A percentile compares a stretch with the other conserved stretches of the same genome.
Evolutionary conservation across 1,140 invertebrate genomes (phyloP).

Genomic region (Trachymyrmex septentrionalis): DNA sequence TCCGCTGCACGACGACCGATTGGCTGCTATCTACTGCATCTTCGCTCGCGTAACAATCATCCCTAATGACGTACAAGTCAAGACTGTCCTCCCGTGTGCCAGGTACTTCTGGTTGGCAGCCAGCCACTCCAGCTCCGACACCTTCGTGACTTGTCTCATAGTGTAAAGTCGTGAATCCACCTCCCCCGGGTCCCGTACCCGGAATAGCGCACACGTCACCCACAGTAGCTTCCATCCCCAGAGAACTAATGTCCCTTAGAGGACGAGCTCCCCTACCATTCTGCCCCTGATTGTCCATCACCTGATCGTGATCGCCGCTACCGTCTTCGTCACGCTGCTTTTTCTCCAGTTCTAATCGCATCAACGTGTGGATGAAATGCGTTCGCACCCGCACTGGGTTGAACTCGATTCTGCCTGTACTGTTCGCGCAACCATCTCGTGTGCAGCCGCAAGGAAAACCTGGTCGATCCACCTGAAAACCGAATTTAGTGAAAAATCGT

Average conservation of each 20-base stretch:
- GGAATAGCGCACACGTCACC: constrained; percentile 88
- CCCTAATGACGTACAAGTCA: constrained; percentile 89
- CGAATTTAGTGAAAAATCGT: constrained; percentile 21
- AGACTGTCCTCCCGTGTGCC: constrained; percentile 88
- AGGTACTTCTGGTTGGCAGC: constrained; percentile 85
- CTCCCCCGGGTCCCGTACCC: constrained; percentile 77
- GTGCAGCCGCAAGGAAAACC: constrained; percentile 99
- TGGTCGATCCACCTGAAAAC: constrained; percentile 93
- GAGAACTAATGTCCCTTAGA: constrained; percentile 86
- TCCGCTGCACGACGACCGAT: constrained; percentile 79
- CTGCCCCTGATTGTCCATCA: constrained; percentile 70
- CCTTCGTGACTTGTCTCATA: constrained; percentile 83
- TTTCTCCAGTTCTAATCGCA: constrained; percentile 97
- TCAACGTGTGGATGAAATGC: constrained; percentile 99
- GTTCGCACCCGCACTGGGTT: constrained; percentile 97
- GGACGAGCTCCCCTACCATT: constrained; percentile 74
- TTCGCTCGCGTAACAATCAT: constrained; percentile 90
- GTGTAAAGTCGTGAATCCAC: constrained; percentile 90
- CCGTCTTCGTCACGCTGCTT: constrained; percentile 88
- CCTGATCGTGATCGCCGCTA: constrained; percentile 68
- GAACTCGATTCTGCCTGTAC: constrained; percentile 97
- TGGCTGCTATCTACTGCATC: constrained; percentile 79
- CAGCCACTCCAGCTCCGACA: constrained; percentile 38
- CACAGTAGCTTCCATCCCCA: constrained; percentile 85
- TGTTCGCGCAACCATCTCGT: constrained; percentile 97